phyloP scores from a whole-genome alignment of 2,888 invertebrate species.

The Conchocele bisecta region DNA sequence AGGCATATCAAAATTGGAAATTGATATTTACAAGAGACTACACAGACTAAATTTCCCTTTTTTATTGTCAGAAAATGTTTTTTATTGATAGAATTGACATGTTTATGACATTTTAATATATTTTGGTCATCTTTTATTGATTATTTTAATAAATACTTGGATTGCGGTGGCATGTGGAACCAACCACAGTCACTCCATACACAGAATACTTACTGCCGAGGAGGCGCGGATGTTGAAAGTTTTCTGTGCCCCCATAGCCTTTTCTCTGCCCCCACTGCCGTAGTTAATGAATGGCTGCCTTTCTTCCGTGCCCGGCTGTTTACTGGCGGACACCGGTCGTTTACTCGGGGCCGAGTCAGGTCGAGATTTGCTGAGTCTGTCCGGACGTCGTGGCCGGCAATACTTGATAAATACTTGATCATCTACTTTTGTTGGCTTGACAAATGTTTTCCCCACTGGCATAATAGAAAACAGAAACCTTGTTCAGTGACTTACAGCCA shows the following conservation, averaged over 20 bases:
- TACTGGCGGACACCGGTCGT: slow-evolving; percentile 6
- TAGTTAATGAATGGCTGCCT: slow-evolving; percentile 61
- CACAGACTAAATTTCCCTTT: no score
- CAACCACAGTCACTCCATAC: no score
- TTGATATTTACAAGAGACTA: no score
- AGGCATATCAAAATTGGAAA: no score
- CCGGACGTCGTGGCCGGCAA: slow-evolving; percentile 55
- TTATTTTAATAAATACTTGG: no score
- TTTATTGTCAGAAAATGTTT: no score
- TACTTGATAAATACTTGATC: slow-evolving; percentile 53
- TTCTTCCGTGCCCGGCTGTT: slow-evolving; percentile 31
- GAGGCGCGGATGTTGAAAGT: slow-evolving; percentile 68
- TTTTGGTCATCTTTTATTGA: no score
- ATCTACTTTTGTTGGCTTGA: slow-evolving; percentile 49
- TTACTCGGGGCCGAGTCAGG: slow-evolving; percentile 41
- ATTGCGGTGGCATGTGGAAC: no score
- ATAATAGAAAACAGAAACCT: not conserved
- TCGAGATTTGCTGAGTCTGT: slow-evolving; percentile 50
- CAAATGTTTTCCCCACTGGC: slow-evolving; percentile 55
- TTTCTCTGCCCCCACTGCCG: slow-evolving; percentile 57
- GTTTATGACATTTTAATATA: no score
- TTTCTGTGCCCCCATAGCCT: slow-evolving; percentile 50
- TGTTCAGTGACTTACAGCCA: no score
- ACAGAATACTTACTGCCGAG: slow-evolving; percentile 65
- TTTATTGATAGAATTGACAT: no score